Evolutionary conservation across 2,113 vertebrate species (phyloP).

Genomic region (Pseudorhombus dupliciocellatus): DNA sequence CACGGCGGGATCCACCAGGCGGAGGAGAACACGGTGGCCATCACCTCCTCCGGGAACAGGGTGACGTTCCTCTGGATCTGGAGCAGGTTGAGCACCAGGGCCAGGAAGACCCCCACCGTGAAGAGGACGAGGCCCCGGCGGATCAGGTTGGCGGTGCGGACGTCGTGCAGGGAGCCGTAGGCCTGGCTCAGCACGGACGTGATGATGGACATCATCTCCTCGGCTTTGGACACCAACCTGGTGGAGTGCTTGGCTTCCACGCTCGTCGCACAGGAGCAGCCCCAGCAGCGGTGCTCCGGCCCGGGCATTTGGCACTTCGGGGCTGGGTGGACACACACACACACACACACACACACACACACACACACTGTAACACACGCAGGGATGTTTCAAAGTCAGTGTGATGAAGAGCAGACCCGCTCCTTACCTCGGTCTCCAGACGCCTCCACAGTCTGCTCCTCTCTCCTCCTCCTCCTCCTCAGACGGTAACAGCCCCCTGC

Average conservation of each 20-base stretch:
- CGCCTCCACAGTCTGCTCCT: constrained; percentile 48
- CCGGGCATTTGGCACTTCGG: constrained; percentile 85
- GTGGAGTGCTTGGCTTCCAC: constrained; percentile 71
- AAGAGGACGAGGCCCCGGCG: constrained; percentile 93
- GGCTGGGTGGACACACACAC: not conserved
- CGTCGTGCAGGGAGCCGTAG: constrained; percentile 76
- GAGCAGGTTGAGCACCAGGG: constrained; percentile 95
- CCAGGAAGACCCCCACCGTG: constrained; percentile 90
- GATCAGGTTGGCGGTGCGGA: constrained; percentile 85
- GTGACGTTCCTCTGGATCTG: constrained; percentile 94
- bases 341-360: not conserved
- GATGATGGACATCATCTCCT: constrained; percentile 84
- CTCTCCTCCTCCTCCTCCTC: constrained; percentile 13
- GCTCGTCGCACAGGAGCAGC: constrained; percentile 82
- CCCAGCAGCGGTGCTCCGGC: constrained; percentile 87
- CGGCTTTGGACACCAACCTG: constrained; percentile 80
- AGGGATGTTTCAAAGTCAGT: not conserved
- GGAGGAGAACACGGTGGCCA: constrained; percentile 91
- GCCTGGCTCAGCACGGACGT: constrained; percentile 77
- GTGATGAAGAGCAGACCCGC: not conserved
- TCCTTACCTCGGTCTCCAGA: constrained; percentile 69
- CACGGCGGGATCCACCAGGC: constrained; percentile 98
- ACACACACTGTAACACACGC: too few relatives aligned
- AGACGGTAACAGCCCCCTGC: constrained; percentile 2
- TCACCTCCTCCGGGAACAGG: constrained; percentile 93